Conservation (phyloP, 2,113 vertebrate genomes). For the Corapipo altera region DNA sequence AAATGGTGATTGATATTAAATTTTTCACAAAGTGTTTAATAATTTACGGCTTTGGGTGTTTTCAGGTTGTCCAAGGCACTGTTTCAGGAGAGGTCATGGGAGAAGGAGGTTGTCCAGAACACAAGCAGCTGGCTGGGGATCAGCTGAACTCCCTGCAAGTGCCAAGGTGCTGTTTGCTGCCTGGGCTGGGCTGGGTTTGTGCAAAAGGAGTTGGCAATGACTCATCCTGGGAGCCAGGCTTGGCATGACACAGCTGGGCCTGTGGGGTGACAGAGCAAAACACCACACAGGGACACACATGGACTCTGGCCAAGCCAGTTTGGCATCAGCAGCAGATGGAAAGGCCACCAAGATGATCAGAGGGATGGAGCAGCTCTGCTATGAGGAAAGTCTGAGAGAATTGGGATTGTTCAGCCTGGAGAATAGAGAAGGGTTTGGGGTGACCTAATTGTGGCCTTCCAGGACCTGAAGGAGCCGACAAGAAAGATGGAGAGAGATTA, state of each 20-base stretch:
- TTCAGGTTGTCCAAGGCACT: neutral
- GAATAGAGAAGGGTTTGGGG: neutral
- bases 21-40: neutral
- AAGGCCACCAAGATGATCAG: neutral
- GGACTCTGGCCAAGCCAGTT: neutral
- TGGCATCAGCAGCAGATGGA: accelerated
- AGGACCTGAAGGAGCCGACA: neutral
- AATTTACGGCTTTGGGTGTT: neutral
- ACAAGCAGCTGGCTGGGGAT: neutral
- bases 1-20: neutral
- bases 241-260: neutral
- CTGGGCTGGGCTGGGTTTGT: neutral
- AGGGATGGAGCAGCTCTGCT: neutral
- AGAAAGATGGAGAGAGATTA: neutral
- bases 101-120: neutral
- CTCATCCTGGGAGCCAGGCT: neutral
- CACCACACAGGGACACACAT: accelerated
- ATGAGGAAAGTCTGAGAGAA: neutral
- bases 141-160: neutral
- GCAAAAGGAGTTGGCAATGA: neutral
- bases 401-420: neutral
- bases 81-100: neutral
- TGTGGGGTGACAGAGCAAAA: neutral
- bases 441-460: neutral
- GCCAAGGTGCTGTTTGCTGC: neutral